Evolutionary conservation across 2,797 vertebrate genomes (phyloP).

Genomic region (Manis javanica): DNA sequence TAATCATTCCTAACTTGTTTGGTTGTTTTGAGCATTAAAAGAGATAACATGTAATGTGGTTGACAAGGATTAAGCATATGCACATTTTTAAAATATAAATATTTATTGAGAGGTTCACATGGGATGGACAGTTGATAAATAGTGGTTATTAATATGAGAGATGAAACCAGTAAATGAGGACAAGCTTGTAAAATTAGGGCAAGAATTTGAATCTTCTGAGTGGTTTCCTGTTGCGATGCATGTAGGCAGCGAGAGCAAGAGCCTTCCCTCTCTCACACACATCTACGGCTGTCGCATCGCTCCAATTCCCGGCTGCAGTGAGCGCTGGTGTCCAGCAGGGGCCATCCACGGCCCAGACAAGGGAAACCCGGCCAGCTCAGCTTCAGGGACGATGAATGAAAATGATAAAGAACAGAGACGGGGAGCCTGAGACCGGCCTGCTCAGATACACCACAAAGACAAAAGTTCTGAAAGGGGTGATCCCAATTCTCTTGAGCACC

Average conservation of each 20-base stretch:
- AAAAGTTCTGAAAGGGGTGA: conserved; percentile 55
- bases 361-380: conserved; percentile 13
- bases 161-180: background rate
- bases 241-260: background rate
- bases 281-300: background rate
- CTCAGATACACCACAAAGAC: conserved; percentile 53
- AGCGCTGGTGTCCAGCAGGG: conserved; percentile 86
- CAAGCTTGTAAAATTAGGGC: background rate
- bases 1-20: background rate
- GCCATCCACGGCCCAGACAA: conserved; percentile 85
- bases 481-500: background rate
- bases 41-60: background rate
- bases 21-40: conserved; percentile 21
- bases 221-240: background rate
- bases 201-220: background rate
- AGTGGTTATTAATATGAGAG: background rate
- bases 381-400: conserved; percentile 57
- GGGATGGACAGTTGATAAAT: background rate
- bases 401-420: conserved; percentile 63
- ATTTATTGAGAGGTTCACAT: background rate
- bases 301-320: conserved; percentile 82
- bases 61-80: background rate
- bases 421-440: conserved; percentile 40
- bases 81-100: background rate
- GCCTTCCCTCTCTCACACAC: too few relatives aligned